These are phyloP conservation scores for Pollenia labialis DNA, from an alignment of 2,888 invertebrate genomes.

Conservation along the genomic window DNA sequence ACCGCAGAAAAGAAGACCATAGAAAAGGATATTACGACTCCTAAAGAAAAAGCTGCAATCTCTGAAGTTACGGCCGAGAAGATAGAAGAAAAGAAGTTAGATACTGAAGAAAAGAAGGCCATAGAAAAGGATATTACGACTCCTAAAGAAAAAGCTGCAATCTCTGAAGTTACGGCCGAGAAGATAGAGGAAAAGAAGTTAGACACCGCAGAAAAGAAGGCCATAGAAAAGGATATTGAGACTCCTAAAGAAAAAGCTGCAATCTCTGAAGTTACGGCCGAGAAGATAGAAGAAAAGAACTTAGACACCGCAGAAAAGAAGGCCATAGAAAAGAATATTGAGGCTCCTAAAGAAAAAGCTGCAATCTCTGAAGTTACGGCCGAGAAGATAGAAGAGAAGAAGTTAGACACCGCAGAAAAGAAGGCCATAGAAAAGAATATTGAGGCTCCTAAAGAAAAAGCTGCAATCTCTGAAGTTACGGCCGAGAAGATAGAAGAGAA, in stretches of 20 bases:
- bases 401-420: conserved; percentile 1
- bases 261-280: conserved; percentile 25
- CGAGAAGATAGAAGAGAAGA: conserved; percentile 45
- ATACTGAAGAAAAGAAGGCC: neutral
- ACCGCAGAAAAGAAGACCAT: neutral
- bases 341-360: neutral
- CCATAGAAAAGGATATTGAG: conserved; percentile 9
- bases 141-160: conserved; percentile 16
- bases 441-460: neutral
- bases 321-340: conserved; percentile 4
- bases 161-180: conserved; percentile 12
- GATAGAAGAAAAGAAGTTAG: conserved; percentile 43
- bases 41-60: conserved; percentile 11
- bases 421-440: conserved; percentile 46
- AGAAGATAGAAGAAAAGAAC: conserved; percentile 42
- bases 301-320: neutral
- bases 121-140: conserved; percentile 46
- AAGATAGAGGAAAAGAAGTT: conserved; percentile 26
- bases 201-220: conserved; percentile 5
- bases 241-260: neutral
- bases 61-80: conserved; percentile 41
- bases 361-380: conserved; percentile 33
- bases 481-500: conserved; percentile 34
- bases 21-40: conserved; percentile 40
- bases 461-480: conserved; percentile 23